These are phyloP conservation scores for Alces alces DNA, from an alignment of 2,113 vertebrate species.

Conservation along the genomic window DNA sequence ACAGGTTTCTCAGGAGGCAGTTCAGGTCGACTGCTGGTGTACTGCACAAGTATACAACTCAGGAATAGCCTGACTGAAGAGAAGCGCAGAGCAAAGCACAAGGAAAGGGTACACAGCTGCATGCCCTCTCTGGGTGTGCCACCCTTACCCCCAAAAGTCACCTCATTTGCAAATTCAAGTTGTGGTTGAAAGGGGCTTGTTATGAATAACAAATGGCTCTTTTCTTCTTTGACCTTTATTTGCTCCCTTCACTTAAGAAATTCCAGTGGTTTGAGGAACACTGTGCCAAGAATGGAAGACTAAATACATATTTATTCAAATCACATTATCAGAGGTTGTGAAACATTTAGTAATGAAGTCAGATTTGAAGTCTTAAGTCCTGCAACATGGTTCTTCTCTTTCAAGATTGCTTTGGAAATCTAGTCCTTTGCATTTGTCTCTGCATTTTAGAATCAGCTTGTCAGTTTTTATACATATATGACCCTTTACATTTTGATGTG, in stretches of 20 bases:
- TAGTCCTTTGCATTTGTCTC: background rate
- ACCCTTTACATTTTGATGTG: background rate
- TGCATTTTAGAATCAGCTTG: background rate
- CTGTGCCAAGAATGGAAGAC: background rate
- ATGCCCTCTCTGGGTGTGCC: background rate
- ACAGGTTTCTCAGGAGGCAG: background rate
- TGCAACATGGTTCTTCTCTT: background rate
- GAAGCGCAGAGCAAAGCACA: background rate
- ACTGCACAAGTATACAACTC: background rate
- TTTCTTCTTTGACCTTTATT: background rate
- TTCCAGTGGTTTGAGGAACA: background rate
- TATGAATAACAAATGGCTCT: background rate
- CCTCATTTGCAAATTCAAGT: background rate
- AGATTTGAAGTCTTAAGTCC: constrained; percentile 12
- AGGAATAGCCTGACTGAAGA: background rate
- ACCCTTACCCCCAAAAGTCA: background rate
- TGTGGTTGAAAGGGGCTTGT: background rate
- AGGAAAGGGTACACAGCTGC: background rate
- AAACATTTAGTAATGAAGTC: background rate
- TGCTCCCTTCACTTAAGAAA: background rate
- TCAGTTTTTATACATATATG: background rate
- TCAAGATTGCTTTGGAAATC: background rate
- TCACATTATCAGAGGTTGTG: background rate
- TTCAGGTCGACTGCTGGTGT: background rate
- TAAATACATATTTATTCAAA: background rate